Percentiles rank a stretch among this genome's conserved stretches.
Evolutionary conservation across 2,113 vertebrate genomes (phyloP).

Genomic region (Odocoileus virginianus): DNA sequence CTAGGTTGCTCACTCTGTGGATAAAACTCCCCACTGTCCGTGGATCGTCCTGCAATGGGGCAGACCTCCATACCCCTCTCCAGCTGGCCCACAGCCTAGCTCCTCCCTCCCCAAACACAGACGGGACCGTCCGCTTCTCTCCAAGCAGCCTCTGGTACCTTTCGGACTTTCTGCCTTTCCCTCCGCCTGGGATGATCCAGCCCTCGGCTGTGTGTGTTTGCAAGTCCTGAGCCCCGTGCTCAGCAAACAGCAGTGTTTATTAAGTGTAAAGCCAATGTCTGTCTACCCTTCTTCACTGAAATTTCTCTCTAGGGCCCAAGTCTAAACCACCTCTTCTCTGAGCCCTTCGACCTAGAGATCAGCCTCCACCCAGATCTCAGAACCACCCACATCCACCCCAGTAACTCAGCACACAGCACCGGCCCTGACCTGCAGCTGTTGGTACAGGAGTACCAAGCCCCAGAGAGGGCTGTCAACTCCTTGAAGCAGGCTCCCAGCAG

Average conservation of each 20-base stretch:
- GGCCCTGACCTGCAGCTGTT: not conserved
- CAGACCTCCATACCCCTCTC: not conserved
- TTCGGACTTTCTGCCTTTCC: not conserved
- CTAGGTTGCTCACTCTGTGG: too few species aligned
- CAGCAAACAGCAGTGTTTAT: not conserved
- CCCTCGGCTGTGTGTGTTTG: not conserved
- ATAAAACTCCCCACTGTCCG: not conserved
- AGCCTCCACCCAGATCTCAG: too few species aligned
- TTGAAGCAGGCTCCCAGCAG: too few species aligned
- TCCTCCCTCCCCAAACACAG: not conserved
- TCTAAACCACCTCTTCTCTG: not conserved
- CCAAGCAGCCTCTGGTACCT: not conserved
- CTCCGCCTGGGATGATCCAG: not conserved
- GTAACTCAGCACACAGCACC: fast-evolving
- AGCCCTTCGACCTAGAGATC: not conserved
- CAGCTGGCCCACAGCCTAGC: too few species aligned
- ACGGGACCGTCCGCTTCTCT: not conserved
- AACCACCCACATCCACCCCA: not conserved
- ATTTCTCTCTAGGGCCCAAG: not conserved
- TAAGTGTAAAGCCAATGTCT: not conserved
- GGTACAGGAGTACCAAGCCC: fast-evolving
- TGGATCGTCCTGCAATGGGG: not conserved
- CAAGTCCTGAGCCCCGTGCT: not conserved
- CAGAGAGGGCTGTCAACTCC: not conserved
- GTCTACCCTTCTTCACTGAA: not conserved